These are phyloP conservation scores for Brachionus angularis DNA, from an alignment of 1,140 invertebrate genomes.

Conservation along the genomic window DNA sequence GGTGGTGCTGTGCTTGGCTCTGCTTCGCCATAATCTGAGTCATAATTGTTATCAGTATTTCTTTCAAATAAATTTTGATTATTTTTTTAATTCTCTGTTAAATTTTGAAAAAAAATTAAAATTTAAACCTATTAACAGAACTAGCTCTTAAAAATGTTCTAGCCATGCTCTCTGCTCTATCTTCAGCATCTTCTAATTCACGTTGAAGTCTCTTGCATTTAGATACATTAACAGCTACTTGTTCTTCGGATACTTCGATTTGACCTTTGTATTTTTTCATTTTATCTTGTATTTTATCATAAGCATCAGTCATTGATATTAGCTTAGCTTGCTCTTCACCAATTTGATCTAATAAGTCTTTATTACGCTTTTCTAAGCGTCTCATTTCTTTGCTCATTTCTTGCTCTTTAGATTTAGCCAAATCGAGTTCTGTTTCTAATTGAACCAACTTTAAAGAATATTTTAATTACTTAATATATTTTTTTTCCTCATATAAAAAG, in stretches of 20 bases:
- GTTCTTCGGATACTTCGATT: constrained; percentile 42
- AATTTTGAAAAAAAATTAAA: too few relatives aligned
- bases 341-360: constrained; percentile 39
- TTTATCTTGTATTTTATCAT: constrained; percentile 38
- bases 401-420: constrained; percentile 37
- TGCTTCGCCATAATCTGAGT: constrained; percentile 15
- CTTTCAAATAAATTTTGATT: not conserved
- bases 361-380: constrained; percentile 26
- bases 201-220: constrained; percentile 31
- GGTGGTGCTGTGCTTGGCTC: constrained; percentile 11
- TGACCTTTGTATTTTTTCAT: constrained; percentile 40
- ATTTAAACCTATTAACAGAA: constrained; percentile 33
- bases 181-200: constrained; percentile 41
- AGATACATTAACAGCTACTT: constrained; percentile 32
- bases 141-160: constrained; percentile 30
- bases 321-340: constrained; percentile 43
- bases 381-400: constrained; percentile 39
- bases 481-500: not conserved
- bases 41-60: constrained; percentile 38
- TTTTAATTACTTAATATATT: not conserved
- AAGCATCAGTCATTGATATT: constrained; percentile 38
- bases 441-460: constrained; percentile 22
- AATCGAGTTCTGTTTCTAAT: constrained; percentile 33
- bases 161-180: constrained; percentile 38
- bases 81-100: not conserved